These are phyloP conservation scores for Elanoides forficatus DNA, from an alignment of 2,113 vertebrate genomes.

Conservation along the genomic window DNA sequence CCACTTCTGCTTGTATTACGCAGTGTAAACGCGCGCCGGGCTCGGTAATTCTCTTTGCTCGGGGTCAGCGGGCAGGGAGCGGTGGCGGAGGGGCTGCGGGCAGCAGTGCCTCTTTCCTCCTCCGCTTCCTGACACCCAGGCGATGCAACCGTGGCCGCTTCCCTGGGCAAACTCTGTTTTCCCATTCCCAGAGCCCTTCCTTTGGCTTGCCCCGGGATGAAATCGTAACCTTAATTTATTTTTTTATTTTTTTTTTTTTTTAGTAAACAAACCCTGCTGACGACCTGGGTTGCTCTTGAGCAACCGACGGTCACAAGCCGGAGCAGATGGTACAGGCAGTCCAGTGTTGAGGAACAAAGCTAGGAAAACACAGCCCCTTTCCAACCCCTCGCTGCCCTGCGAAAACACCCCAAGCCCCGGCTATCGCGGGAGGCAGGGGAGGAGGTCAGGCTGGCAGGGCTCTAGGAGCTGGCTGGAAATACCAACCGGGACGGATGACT, in stretches of 20 bases:
- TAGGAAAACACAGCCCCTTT: not conserved
- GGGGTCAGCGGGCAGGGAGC: not conserved
- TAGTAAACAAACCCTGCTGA: conserved; percentile 41
- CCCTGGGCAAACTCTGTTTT: not conserved
- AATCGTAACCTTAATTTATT: not conserved
- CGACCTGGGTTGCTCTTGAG: conserved; percentile 35
- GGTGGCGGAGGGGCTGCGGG: not conserved
- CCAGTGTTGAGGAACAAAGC: not conserved
- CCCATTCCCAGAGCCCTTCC: not conserved
- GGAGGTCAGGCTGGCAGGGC: not conserved
- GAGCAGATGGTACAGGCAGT: not conserved
- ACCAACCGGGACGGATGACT: not conserved
- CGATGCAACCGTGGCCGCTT: not conserved
- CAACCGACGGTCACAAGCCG: not conserved
- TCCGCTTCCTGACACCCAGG: conserved; percentile 18
- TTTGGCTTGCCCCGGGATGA: not conserved
- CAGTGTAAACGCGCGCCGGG: not conserved
- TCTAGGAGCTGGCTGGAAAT: not conserved
- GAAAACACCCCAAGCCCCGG: not conserved
- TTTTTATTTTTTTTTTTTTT: not conserved
- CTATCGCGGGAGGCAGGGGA: not conserved
- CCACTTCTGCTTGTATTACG: conserved; percentile 37
- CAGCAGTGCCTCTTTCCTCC: not conserved
- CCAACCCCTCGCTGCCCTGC: not conserved
- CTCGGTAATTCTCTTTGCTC: not conserved